Evolutionary conservation across 2,888 invertebrate genomes (phyloP), one percentile per base, ranked within the genome.

Genomic region (Sialis lutaria): DNA sequence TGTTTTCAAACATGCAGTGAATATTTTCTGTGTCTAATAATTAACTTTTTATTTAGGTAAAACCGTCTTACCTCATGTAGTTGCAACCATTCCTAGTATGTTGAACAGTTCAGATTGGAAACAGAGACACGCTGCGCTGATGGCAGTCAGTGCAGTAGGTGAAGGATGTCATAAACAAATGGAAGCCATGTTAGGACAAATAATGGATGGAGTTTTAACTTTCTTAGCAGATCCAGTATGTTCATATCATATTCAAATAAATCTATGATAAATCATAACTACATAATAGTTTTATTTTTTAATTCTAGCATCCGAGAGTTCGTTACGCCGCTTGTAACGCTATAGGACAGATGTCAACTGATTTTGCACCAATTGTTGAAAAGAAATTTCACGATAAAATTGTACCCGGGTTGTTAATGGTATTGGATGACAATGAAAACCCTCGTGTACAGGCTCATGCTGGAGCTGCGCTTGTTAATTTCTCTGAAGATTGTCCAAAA

Each of bases 161-260:
- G 98, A 98, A 70, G 98, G 98, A 22, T 98, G 97, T 62, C 92
- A 93, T 62, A 90, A 93, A 61, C 92, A 96, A 65, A 98, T 98
- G 98, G 95, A 95, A 64, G 74, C 77, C 46, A 82, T 95, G 73
- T 73, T 98, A n/a, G 82, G 82, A 48, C 86, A 89, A 67, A 86
- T 98, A 35, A 86, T 98, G 67, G 80, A 86, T 40, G 91, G 89
- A 37, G 86, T 97, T 37, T 71, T 93, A 50, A 84, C 81, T 55
- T 92, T 81, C 64, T 71, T 92, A 22, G 75, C 77, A 55, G 93
- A 95, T 64, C 77, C 82, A 45, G 86, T 86, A 65, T 72, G 75
- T 69, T 46, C 5, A 35, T 35, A 35, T n/a, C 8, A 8, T 9
- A 35, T 35, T 35, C 4, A 35, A 9, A 9, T 2, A 35, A 8